These are phyloP conservation scores for Macrosteles quadrilineatus DNA, from an alignment of 1,140 invertebrate genomes.

Conservation along the genomic window DNA sequence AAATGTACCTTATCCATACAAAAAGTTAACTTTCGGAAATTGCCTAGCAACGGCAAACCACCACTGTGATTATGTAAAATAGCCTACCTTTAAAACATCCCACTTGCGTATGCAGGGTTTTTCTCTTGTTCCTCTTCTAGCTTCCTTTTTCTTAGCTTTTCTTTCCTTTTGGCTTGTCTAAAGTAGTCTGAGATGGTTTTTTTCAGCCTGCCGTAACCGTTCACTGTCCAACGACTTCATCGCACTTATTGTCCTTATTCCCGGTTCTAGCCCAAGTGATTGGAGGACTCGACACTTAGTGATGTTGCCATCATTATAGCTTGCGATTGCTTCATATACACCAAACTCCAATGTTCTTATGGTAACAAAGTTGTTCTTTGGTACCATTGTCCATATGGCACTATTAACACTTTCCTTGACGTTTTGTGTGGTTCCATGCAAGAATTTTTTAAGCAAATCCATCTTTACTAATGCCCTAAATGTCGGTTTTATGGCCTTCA, in stretches of 20 bases:
- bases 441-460: constrained; percentile 28
- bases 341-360: too few species aligned
- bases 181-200: background rate
- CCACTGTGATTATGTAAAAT: background rate
- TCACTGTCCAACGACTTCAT: background rate
- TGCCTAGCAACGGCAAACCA: background rate
- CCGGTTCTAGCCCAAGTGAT: background rate
- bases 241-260: background rate
- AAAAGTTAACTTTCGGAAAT: background rate
- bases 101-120: background rate
- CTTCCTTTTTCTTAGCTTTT: background rate
- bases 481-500: constrained; percentile 26
- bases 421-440: constrained; percentile 37
- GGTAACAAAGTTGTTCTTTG: constrained; percentile 29
- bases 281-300: background rate
- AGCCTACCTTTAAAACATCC: background rate
- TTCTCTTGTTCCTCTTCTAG: background rate
- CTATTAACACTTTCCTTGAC: constrained; percentile 38
- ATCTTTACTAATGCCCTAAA: constrained; percentile 31
- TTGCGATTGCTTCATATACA: too few species aligned
- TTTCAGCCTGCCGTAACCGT: background rate
- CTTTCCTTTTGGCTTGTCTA: background rate
- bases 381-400: constrained; percentile 38
- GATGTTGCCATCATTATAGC: background rate
- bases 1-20: background rate